Evolutionary conservation across 2,113 vertebrate genomes (phyloP), one percentile per base, ranked within the genome.

Genomic region (Hystrix brachyura): DNA sequence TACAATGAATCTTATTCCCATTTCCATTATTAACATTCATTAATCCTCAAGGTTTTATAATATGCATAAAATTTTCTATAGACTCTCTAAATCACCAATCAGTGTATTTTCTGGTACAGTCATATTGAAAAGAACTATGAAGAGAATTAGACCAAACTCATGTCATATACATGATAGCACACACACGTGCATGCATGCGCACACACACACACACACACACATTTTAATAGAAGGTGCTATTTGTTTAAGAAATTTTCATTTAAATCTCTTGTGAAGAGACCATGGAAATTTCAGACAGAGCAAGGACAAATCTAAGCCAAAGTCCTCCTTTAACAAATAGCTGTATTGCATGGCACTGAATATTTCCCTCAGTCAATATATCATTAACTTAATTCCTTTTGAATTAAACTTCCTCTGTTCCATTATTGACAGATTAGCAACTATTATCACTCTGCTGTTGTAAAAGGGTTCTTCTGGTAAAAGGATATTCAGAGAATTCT

Each of bases 361-460:
- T 81, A 84, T 83, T 94, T 94, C 74, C 53, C 27, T 74, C 62
- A 21, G 83, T 91, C 88, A 93, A 80, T 38, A 88, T 8, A 84
- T 38, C 10, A 2, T 97, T 90, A 90, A 76, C 64, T 80, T 90
- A 71, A 95, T 96, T 86, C 57, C 15, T 87, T 96, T 94, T 62
- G 55, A 94, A 95, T 0, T 55, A 67, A 91, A 80, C 25, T 83
- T 93, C 29, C 72, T 67, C 29, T 84, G 43, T 87, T 82, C 72
- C 51, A 80, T 23, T 90, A 87, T 71, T 19, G 29, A 69, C 59
- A 92, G 38, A 11, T 76, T 79, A 72, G 9, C 3, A 89, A 53
- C 65, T 62, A 43, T 90, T 72, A 87, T 64, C 62, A 57, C 43
- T 72, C 78, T 71, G 55, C 62, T 25, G 91, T 62, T 93, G 67